A percentile compares a stretch with the other conserved stretches of the same genome.
These are phyloP conservation scores for Orchesella cincta DNA, from an alignment of 1,140 invertebrate species.

Conservation along the genomic window DNA sequence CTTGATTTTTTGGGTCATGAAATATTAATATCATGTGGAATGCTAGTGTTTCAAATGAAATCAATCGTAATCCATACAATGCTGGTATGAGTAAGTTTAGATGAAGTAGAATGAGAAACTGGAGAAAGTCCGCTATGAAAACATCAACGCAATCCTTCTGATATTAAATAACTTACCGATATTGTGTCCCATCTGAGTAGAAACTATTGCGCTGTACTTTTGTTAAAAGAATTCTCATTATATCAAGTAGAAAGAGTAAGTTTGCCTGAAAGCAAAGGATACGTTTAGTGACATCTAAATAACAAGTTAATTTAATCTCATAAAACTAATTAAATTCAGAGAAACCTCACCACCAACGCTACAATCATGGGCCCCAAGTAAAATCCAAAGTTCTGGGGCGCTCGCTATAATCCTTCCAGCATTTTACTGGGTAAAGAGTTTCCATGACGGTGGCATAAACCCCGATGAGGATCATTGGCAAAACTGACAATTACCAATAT, in stretches of 20 bases:
- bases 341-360: slow-evolving; percentile 56
- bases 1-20: too few species aligned
- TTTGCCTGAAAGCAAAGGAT: slow-evolving; percentile 55
- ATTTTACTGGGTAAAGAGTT: slow-evolving; percentile 52
- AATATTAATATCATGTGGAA: too few species aligned
- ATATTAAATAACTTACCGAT: slow-evolving; percentile 52
- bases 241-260: slow-evolving; percentile 60
- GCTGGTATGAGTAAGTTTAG: too few species aligned
- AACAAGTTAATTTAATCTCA: too few species aligned
- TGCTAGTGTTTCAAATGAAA: too few species aligned
- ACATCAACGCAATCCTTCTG: neutral
- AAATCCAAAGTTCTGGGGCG: slow-evolving; percentile 57
- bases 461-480: slow-evolving; percentile 56
- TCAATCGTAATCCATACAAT: too few species aligned
- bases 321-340: slow-evolving; percentile 47
- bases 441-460: slow-evolving; percentile 57
- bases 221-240: slow-evolving; percentile 60
- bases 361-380: slow-evolving; percentile 59
- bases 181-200: slow-evolving; percentile 55
- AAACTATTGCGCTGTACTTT: slow-evolving; percentile 56
- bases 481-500: slow-evolving; percentile 55
- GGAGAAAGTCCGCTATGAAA: neutral
- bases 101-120: slow-evolving; percentile 21
- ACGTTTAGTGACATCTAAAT: too few species aligned
- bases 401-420: slow-evolving; percentile 58